These are phyloP conservation scores for Ctena decussata DNA, from an alignment of 2,888 invertebrate species.

Conservation along the genomic window DNA sequence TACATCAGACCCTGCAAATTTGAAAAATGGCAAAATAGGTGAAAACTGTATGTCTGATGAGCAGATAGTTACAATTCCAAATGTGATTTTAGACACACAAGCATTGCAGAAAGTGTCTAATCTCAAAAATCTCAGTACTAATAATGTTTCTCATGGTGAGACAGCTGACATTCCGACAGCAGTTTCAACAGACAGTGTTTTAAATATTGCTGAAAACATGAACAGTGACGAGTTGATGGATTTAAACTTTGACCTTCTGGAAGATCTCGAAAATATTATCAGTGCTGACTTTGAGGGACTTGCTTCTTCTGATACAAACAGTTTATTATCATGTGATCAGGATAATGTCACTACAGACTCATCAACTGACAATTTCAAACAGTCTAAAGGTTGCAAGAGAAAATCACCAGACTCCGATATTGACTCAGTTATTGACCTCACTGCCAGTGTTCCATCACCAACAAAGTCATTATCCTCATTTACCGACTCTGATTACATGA, in stretches of 20 bases:
- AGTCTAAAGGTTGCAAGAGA: slow-evolving; percentile 31
- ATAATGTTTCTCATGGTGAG: neutral
- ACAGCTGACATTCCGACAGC: neutral
- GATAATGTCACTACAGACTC: neutral
- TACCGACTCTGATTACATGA: slow-evolving; percentile 75
- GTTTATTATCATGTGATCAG: slow-evolving; percentile 52
- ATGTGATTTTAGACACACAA: slow-evolving; percentile 33
- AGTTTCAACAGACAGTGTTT: neutral
- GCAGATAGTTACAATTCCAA: slow-evolving; percentile 23
- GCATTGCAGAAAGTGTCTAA: neutral
- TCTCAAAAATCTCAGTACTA: neutral
- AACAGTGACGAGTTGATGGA: slow-evolving; percentile 41
- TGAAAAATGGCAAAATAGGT: neutral
- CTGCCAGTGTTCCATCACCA: slow-evolving; percentile 28
- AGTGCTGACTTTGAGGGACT: slow-evolving; percentile 66
- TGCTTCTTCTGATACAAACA: slow-evolving; percentile 46
- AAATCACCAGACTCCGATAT: slow-evolving; percentile 52
- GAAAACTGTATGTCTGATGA: neutral
- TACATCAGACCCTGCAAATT: slow-evolving; percentile 36
- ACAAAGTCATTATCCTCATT: slow-evolving; percentile 47
- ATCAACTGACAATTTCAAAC: neutral
- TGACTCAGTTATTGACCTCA: slow-evolving; percentile 50
- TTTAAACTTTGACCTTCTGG: slow-evolving; percentile 72
- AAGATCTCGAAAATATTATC: slow-evolving; percentile 70
- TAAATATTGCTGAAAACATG: neutral